Conservation (phyloP, 2,888 invertebrate genomes). For the Spilarctia lutea region DNA sequence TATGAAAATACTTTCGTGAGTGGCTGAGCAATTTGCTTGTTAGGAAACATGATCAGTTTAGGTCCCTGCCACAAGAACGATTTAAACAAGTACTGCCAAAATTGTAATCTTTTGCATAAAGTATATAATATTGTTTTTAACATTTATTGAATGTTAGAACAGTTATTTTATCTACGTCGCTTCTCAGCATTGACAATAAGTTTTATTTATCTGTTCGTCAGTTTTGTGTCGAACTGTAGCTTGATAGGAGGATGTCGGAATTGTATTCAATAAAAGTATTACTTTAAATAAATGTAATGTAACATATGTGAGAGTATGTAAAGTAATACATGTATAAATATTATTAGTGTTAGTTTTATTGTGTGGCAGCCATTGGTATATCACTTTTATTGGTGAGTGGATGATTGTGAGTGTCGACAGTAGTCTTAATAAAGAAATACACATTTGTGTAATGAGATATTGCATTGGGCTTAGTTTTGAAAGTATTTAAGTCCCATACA, state of each 20-base stretch:
- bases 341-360: slow-evolving; percentile 48
- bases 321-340: slow-evolving; percentile 65
- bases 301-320: slow-evolving; percentile 60
- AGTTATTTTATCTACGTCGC: slow-evolving; percentile 35
- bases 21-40: not conserved
- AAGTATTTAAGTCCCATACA: not conserved
- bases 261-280: slow-evolving; percentile 82
- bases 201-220: slow-evolving; percentile 35
- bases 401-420: not conserved
- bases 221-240: slow-evolving; percentile 33
- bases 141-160: slow-evolving; percentile 34
- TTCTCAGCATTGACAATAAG: slow-evolving; percentile 49
- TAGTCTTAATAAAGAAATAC: not conserved
- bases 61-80: slow-evolving; percentile 34
- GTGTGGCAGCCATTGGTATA: slow-evolving; percentile 50
- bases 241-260: slow-evolving; percentile 44
- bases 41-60: slow-evolving; percentile 11
- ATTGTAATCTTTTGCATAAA: slow-evolving; percentile 30
- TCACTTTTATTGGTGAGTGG: slow-evolving; percentile 35
- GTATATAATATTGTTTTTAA: slow-evolving; percentile 22
- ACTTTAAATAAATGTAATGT: slow-evolving; percentile 64
- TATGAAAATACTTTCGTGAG: not conserved
- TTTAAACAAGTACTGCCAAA: slow-evolving; percentile 36
- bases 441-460: not conserved
- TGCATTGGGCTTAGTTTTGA: not conserved